A percentile compares a stretch with the other conserved stretches of the same genome.
These are phyloP conservation scores for Syngnathus floridae DNA, from an alignment of 2,113 vertebrate genomes.

Conservation along the genomic window DNA sequence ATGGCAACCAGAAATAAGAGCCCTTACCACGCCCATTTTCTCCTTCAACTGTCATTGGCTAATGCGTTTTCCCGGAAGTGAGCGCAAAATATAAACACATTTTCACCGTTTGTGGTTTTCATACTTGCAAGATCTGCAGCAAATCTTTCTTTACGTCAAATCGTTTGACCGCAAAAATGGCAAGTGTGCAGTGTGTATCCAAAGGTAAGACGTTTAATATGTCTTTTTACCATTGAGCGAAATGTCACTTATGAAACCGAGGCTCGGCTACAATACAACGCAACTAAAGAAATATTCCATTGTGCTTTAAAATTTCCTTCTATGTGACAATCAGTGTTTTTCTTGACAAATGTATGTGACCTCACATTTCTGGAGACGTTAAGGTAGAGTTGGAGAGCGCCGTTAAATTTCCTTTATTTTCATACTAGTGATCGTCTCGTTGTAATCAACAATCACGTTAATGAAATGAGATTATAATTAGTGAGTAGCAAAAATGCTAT, in stretches of 20 bases:
- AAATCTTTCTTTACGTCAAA: background rate
- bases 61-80: background rate
- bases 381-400: background rate
- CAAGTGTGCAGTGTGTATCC: conserved; percentile 41
- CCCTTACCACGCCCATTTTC: background rate
- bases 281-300: background rate
- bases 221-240: background rate
- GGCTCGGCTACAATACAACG: background rate
- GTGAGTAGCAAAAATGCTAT: background rate
- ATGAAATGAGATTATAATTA: background rate
- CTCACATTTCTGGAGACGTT: background rate
- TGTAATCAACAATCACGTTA: background rate
- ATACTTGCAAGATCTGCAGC: background rate
- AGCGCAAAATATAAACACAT: background rate
- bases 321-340: background rate
- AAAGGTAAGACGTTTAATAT: conserved; percentile 45
- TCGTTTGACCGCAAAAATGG: conserved; percentile 18
- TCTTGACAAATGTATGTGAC: background rate
- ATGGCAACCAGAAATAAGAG: conserved; percentile 27
- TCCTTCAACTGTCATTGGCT: background rate
- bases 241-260: background rate
- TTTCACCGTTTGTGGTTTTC: background rate
- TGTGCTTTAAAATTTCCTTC: background rate
- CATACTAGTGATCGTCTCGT: background rate
- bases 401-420: background rate